Evolutionary conservation across 2,888 invertebrate genomes (phyloP).

Genomic region (Parnassius orleans): DNA sequence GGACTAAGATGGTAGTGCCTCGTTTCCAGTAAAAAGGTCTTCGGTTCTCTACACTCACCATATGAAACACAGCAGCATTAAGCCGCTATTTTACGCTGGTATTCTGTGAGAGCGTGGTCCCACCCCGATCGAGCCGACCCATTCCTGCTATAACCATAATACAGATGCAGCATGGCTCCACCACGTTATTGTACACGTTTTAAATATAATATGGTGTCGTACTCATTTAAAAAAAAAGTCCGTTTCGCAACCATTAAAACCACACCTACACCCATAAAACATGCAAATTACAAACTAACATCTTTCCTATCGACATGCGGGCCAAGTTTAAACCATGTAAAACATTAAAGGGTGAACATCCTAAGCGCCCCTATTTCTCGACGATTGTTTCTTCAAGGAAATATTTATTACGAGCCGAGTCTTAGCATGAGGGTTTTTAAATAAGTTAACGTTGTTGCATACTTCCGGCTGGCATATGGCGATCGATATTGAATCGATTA

Average conservation of each 20-base stretch:
- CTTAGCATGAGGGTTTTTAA: slow-evolving; percentile 21
- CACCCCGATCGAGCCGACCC: too few species aligned
- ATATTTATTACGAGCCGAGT: slow-evolving; percentile 4
- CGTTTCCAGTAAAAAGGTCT: too few species aligned
- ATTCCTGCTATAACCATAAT: too few species aligned
- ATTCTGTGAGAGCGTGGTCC: too few species aligned
- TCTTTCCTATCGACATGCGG: slow-evolving; percentile 25
- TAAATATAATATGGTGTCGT: too few species aligned
- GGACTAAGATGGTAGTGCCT: too few species aligned
- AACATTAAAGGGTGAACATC: slow-evolving; percentile 8
- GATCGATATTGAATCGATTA: slow-evolving; percentile 12
- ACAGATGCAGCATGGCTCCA: too few species aligned
- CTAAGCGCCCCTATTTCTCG: slow-evolving; percentile 18
- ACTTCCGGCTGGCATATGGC: slow-evolving; percentile 25
- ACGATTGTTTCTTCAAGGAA: slow-evolving; percentile 23
- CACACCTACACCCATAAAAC: slow-evolving; percentile 22
- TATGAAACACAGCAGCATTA: too few species aligned
- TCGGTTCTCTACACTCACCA: too few species aligned
- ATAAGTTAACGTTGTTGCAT: slow-evolving; percentile 7
- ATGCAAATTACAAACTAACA: slow-evolving; percentile 34
- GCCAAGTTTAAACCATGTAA: slow-evolving; percentile 6
- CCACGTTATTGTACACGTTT: too few species aligned
- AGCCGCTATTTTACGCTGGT: too few species aligned
- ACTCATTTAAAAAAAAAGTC: neutral
- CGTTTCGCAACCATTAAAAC: slow-evolving; percentile 25